These are phyloP conservation scores for Zonotrichia albicollis DNA, from an alignment of 2,797 vertebrate species.

Conservation along the genomic window DNA sequence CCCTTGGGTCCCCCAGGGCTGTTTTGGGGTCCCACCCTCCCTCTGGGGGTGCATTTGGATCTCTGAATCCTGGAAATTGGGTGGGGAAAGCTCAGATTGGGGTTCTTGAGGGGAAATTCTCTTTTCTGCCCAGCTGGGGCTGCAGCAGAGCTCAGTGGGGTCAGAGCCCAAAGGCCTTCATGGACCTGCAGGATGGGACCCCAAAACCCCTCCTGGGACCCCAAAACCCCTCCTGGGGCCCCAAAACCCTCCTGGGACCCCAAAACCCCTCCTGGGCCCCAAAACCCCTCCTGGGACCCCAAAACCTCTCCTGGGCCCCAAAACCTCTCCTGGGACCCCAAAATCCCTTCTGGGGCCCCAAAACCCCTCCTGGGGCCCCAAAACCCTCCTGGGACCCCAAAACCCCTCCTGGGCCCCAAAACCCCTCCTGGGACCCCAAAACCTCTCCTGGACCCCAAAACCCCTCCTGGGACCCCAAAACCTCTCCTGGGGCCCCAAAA, in stretches of 20 bases:
- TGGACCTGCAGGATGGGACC: neutral
- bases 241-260: neutral
- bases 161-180: neutral
- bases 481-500: too few species aligned
- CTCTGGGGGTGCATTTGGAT: neutral
- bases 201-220: neutral
- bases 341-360: too few species aligned
- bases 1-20: neutral
- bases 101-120: neutral
- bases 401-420: neutral
- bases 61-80: neutral
- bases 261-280: too few species aligned
- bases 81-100: fast-evolving
- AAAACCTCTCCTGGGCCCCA: too few species aligned
- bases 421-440: too few species aligned
- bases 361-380: too few species aligned
- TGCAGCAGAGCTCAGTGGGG: too few species aligned
- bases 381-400: neutral
- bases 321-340: too few species aligned
- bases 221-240: too few species aligned
- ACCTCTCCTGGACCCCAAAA: too few species aligned
- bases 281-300: too few species aligned
- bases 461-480: too few species aligned
- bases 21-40: neutral
- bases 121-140: neutral